Evolutionary conservation across 2,113 vertebrate genomes (phyloP).

Genomic region (Ceuthmochares aereus): DNA sequence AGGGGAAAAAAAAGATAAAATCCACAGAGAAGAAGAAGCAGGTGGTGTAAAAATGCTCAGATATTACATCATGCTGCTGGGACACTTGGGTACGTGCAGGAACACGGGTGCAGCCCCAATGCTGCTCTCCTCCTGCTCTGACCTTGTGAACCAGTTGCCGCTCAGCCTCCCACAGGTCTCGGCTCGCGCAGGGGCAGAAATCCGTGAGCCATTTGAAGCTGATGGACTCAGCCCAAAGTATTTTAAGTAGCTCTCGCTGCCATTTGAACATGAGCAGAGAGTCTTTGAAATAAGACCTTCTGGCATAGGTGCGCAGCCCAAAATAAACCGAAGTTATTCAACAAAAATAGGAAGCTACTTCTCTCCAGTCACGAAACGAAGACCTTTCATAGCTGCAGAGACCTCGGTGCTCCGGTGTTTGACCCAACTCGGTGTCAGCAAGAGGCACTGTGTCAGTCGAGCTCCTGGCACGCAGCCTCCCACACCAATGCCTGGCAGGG

Average conservation of each 20-base stretch:
- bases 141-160: background rate
- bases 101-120: background rate
- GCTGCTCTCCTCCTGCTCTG: background rate
- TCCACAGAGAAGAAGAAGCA: accelerated
- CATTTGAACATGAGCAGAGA: background rate
- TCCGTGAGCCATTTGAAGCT: background rate
- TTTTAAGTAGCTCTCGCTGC: constrained; percentile 54
- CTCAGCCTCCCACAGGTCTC: background rate
- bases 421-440: background rate
- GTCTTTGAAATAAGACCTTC: constrained; percentile 23
- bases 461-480: background rate
- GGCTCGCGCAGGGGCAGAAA: background rate
- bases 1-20: accelerated
- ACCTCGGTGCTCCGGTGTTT: accelerated
- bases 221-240: background rate
- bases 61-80: accelerated
- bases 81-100: accelerated
- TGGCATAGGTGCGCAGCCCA: background rate
- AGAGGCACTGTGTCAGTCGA: background rate
- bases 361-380: background rate
- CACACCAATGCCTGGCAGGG: background rate
- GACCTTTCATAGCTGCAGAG: background rate
- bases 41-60: accelerated
- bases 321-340: background rate
- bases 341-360: background rate